Conservation (phyloP, 2,113 vertebrate genomes). For the Synchiropus splendidus region DNA sequence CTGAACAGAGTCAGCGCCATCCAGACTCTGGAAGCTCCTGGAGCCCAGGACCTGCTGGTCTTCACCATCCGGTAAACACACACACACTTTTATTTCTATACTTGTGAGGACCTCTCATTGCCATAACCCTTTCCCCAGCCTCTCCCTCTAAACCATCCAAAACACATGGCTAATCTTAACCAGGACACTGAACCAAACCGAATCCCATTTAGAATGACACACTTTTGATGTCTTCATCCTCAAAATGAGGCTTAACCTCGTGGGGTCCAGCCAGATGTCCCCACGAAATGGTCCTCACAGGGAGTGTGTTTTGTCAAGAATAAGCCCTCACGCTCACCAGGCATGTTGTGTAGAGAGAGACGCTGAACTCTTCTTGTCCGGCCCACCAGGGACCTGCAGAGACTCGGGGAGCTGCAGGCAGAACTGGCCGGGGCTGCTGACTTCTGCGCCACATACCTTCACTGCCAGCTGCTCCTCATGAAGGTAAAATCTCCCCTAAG, state of each 20-base stretch:
- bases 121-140: too few relatives aligned
- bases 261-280: too few relatives aligned
- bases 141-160: too few relatives aligned
- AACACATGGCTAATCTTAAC: too few relatives aligned
- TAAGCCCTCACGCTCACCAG: not conserved
- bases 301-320: too few relatives aligned
- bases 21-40: constrained; percentile 82
- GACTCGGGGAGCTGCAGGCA: constrained; percentile 89
- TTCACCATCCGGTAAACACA: constrained; percentile 81
- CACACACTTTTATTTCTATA: not conserved
- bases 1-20: constrained; percentile 80
- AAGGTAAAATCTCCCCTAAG: constrained; percentile 63
- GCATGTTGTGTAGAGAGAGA: not conserved
- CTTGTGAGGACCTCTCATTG: too few relatives aligned
- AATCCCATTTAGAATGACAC: not conserved
- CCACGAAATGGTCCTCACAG: not conserved
- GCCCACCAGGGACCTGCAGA: constrained; percentile 77
- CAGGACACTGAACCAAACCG: too few relatives aligned
- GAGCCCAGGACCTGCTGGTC: constrained; percentile 85
- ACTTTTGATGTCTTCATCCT: too few relatives aligned
- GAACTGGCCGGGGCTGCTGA: constrained; percentile 89
- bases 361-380: not conserved
- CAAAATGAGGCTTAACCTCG: too few relatives aligned
- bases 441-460: constrained; percentile 90
- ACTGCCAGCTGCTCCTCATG: constrained; percentile 88